Evolutionary conservation across 2,113 vertebrate species (phyloP).

Genomic region (Coregonus clupeaformis): DNA sequence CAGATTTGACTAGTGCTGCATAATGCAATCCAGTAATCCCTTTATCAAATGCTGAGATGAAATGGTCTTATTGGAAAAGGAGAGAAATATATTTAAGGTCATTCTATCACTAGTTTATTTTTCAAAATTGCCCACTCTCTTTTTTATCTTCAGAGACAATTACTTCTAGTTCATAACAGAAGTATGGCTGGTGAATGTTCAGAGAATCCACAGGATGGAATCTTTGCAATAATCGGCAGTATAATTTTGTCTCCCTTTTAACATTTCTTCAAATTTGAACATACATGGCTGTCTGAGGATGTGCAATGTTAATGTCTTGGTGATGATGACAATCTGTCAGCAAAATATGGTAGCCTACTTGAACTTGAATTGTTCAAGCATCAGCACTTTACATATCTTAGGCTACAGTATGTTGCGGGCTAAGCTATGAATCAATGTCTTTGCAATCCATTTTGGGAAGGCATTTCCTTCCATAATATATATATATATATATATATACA

Average conservation of each 20-base stretch:
- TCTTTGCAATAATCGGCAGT: constrained; percentile 61
- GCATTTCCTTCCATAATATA: too few species aligned
- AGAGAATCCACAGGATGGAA: constrained; percentile 53
- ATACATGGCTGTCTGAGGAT: constrained; percentile 20
- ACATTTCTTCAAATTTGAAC: not conserved
- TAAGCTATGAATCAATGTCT: not conserved
- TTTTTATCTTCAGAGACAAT: constrained; percentile 67
- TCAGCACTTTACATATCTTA: constrained; percentile 57
- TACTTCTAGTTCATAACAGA: constrained; percentile 48
- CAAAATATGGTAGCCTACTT: not conserved
- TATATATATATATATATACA: too few species aligned
- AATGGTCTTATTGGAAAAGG: constrained; percentile 70
- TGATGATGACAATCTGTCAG: constrained; percentile 22
- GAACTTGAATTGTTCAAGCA: constrained; percentile 43
- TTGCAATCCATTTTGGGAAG: not conserved
- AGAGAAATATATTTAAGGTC: constrained; percentile 72
- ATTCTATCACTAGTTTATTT: constrained; percentile 76
- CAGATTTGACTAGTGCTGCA: constrained; percentile 71
- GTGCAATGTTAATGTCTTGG: constrained; percentile 31
- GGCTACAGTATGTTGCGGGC: not conserved
- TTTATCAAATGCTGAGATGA: constrained; percentile 76
- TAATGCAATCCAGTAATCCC: constrained; percentile 76
- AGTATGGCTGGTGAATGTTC: constrained; percentile 57
- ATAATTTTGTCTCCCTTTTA: not conserved
- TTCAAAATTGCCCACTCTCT: constrained; percentile 50